Evolutionary conservation across 2,113 vertebrate genomes (phyloP).

Genomic region (Xiphophorus couchianus): DNA sequence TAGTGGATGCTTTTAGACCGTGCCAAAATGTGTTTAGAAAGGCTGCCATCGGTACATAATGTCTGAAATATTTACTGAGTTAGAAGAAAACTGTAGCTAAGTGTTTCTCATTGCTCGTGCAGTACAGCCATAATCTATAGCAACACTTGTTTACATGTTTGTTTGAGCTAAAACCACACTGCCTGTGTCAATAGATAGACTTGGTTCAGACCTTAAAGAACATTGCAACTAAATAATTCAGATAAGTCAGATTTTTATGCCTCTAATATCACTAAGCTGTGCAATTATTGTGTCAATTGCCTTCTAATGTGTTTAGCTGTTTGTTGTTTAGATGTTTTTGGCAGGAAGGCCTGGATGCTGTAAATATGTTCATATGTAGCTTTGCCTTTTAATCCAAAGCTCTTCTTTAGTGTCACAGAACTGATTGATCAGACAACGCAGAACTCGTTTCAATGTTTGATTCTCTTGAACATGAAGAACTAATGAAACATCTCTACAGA

Average conservation of each 20-base stretch:
- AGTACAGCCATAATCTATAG: conserved; percentile 22
- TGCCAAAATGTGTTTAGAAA: conserved; percentile 22
- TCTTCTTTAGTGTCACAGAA: neutral
- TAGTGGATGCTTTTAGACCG: conserved; percentile 4
- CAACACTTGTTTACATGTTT: conserved; percentile 15
- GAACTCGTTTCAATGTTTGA: neutral
- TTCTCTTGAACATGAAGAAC: neutral
- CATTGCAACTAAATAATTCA: conserved; percentile 14
- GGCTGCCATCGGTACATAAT: conserved; percentile 10
- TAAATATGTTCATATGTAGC: conserved; percentile 41
- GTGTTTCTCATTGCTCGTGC: conserved; percentile 1
- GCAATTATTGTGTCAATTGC: conserved; percentile 25
- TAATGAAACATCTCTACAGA: neutral
- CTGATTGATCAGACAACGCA: conserved; percentile 16
- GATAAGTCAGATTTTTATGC: neutral
- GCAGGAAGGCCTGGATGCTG: conserved; percentile 45
- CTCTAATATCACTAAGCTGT: conserved; percentile 13
- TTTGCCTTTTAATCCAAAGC: conserved; percentile 28
- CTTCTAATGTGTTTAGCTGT: conserved; percentile 27
- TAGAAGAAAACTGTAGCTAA: conserved; percentile 13
- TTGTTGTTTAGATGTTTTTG: conserved; percentile 19
- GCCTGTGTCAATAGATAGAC: conserved; percentile 1
- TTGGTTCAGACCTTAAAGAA: neutral
- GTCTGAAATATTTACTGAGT: neutral
- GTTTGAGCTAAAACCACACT: conserved; percentile 17